These are phyloP conservation scores for Cheumatopsyche charites DNA, from an alignment of 1,140 invertebrate genomes.

Conservation along the genomic window DNA sequence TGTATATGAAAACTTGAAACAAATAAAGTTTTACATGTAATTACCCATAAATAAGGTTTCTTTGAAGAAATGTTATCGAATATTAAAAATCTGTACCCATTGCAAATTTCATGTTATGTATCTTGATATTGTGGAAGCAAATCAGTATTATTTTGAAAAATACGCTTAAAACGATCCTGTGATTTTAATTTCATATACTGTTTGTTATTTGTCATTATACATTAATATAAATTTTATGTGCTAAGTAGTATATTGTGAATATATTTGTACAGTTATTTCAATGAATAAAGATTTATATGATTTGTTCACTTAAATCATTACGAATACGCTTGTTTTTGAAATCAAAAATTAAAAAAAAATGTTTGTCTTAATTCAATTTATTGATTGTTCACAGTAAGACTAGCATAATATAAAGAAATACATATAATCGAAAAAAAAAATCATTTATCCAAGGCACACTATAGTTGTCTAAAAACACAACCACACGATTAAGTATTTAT, in stretches of 20 bases:
- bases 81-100: too few species aligned
- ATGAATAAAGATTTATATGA: constrained; percentile 22
- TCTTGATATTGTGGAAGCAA: too few species aligned
- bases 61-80: too few species aligned
- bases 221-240: constrained; percentile 2
- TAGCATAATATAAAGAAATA: neutral
- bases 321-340: too few species aligned
- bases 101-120: too few species aligned
- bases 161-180: too few species aligned
- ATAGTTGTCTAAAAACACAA: constrained; percentile 7
- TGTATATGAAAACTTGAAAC: neutral
- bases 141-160: too few species aligned
- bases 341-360: too few species aligned
- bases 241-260: neutral
- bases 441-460: constrained; percentile 1
- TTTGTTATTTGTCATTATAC: neutral
- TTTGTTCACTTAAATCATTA: constrained; percentile 1
- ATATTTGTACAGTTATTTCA: constrained; percentile 25
- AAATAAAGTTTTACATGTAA: too few species aligned
- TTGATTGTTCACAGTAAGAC: constrained; percentile 5
- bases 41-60: too few species aligned
- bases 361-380: neutral
- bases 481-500: neutral
- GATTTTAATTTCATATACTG: too few species aligned
- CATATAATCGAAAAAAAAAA: neutral